Evolutionary conservation across 2,888 invertebrate species (phyloP).

Genomic region (Ophion ellenae): DNA sequence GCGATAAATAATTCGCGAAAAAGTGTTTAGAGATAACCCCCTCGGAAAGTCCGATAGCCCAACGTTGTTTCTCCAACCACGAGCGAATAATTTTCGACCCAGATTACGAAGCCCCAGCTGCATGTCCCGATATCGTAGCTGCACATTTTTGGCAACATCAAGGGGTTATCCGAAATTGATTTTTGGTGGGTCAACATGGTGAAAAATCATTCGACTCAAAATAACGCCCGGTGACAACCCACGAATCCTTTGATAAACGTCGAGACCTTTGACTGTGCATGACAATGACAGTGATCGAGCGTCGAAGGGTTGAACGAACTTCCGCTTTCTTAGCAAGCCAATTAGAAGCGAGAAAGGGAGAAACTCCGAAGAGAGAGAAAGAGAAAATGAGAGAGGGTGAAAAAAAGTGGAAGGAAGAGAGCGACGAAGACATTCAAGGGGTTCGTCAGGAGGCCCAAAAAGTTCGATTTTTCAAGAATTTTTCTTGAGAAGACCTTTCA

Average conservation of each 20-base stretch:
- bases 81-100: neutral
- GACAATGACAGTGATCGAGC: constrained; percentile 70
- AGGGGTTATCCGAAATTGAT: too few species aligned
- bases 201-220: neutral
- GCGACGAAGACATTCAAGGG: too few species aligned
- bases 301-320: constrained; percentile 72
- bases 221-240: neutral
- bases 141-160: too few species aligned
- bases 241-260: neutral
- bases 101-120: neutral
- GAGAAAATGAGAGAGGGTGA: constrained; percentile 1
- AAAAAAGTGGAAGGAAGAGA: neutral
- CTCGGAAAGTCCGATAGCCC: neutral
- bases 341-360: constrained; percentile 69
- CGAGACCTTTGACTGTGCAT: constrained; percentile 51
- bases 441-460: too few species aligned
- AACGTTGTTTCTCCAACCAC: neutral
- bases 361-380: constrained; percentile 8
- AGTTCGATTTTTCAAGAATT: too few species aligned
- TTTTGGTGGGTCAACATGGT: too few species aligned
- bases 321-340: constrained; percentile 73
- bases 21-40: neutral
- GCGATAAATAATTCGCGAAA: neutral
- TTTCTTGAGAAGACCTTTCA: too few species aligned
- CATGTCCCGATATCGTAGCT: too few species aligned